A percentile compares a stretch with the other conserved stretches of the same genome.
These are phyloP conservation scores for Perca fluviatilis DNA, from an alignment of 2,113 vertebrate species.

Conservation along the genomic window DNA sequence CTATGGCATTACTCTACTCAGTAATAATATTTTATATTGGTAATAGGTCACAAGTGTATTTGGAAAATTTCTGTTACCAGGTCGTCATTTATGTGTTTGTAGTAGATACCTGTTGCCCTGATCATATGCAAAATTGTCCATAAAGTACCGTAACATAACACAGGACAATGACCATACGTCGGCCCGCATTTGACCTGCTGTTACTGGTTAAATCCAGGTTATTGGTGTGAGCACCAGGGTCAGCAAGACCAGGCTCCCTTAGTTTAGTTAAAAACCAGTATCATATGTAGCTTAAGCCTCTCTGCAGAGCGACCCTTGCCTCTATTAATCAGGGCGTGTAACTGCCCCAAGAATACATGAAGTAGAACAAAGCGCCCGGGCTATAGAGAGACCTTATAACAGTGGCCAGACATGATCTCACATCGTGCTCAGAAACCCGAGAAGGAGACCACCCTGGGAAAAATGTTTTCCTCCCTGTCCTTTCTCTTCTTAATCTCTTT, in stretches of 20 bases:
- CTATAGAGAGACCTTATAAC: constrained; percentile 58
- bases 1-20: not conserved
- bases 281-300: constrained; percentile 42
- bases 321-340: constrained; percentile 68
- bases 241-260: not conserved
- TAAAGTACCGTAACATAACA: not conserved
- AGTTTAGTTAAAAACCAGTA: constrained; percentile 31
- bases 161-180: not conserved
- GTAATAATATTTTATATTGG: constrained; percentile 8
- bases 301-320: constrained; percentile 31
- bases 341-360: constrained; percentile 63
- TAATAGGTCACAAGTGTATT: not conserved
- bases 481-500: constrained; percentile 52
- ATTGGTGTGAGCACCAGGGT: not conserved
- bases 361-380: constrained; percentile 67
- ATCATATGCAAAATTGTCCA: no score
- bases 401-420: constrained; percentile 78
- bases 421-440: constrained; percentile 68
- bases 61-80: not conserved
- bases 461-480: constrained; percentile 4
- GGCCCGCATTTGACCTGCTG: not conserved
- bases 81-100: not conserved
- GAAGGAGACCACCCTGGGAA: constrained; percentile 71
- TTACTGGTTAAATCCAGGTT: not conserved
- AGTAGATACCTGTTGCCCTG: not conserved